Evolutionary conservation across 2,888 invertebrate species (phyloP).

Genomic region (Achlya flavicornis): DNA sequence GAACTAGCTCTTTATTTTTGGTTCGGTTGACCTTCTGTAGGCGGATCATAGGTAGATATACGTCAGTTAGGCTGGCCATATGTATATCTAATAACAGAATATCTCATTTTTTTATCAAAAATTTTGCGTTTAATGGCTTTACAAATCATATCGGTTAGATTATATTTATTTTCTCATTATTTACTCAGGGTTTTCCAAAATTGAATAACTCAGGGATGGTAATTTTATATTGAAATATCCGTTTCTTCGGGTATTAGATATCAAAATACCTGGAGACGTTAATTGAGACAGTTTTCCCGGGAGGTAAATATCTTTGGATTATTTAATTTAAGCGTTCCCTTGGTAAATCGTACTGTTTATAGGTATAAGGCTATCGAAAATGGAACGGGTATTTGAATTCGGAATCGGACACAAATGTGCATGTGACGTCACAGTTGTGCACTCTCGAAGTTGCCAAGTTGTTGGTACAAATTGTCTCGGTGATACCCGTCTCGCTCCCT

Average conservation of each 20-base stretch:
- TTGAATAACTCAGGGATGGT: not conserved
- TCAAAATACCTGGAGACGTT: not conserved
- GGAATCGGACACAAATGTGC: not conserved
- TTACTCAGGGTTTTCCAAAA: no score
- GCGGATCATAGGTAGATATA: not conserved
- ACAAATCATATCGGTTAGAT: no score
- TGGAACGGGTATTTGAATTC: not conserved
- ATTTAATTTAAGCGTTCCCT: no score
- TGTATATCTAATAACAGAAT: not conserved
- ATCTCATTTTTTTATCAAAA: no score
- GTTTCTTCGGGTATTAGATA: not conserved
- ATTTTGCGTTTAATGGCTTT: no score
- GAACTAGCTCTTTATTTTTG: not conserved
- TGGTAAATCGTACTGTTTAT: no score
- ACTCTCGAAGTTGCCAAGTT: not conserved
- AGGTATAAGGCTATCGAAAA: not conserved
- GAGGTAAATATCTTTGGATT: no score
- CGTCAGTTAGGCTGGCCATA: not conserved
- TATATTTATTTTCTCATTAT: no score
- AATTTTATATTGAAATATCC: not conserved
- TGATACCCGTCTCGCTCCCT: not conserved
- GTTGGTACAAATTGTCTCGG: not conserved
- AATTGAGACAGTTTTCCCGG: no score
- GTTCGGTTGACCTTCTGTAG: not conserved
- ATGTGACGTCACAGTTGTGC: not conserved